A percentile compares a stretch with the other conserved stretches of the same genome.
Evolutionary conservation across 1,140 invertebrate species (phyloP).

Genomic region (Melipona quadrifasciata): DNA sequence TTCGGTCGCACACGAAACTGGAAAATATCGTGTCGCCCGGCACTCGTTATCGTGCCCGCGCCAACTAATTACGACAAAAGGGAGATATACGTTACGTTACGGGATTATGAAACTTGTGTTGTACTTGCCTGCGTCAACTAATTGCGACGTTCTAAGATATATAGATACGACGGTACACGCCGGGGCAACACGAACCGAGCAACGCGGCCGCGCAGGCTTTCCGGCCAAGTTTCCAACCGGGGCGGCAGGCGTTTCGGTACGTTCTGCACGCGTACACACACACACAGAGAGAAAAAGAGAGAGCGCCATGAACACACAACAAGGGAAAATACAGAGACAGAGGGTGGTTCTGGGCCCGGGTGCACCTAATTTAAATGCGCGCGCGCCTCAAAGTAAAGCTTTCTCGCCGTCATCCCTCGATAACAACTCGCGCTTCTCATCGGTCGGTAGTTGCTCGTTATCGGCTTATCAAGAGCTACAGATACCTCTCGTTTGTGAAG

Average conservation of each 20-base stretch:
- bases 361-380: conserved; percentile 34
- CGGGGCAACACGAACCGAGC: conserved; percentile 18
- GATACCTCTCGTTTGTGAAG: not conserved
- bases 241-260: not conserved
- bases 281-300: no score
- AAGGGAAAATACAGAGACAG: conserved; percentile 16
- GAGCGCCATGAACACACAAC: not conserved
- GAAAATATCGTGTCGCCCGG: conserved; percentile 15
- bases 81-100: conserved; percentile 49
- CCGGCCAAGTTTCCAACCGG: conserved; percentile 40
- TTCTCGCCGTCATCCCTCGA: not conserved
- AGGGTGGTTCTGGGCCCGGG: not conserved
- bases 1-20: not conserved
- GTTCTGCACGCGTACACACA: not conserved
- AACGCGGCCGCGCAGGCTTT: conserved; percentile 9
- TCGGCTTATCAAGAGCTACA: not conserved
- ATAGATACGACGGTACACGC: not conserved
- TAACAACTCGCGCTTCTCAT: conserved; percentile 5
- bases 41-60: conserved; percentile 32
- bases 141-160: conserved; percentile 52
- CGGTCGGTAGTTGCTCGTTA: not conserved
- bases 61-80: conserved; percentile 51
- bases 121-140: conserved; percentile 55
- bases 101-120: conserved; percentile 51
- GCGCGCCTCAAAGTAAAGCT: conserved; percentile 17